Conservation (phyloP, 2,888 invertebrate species). For the Nasonia oneida region DNA sequence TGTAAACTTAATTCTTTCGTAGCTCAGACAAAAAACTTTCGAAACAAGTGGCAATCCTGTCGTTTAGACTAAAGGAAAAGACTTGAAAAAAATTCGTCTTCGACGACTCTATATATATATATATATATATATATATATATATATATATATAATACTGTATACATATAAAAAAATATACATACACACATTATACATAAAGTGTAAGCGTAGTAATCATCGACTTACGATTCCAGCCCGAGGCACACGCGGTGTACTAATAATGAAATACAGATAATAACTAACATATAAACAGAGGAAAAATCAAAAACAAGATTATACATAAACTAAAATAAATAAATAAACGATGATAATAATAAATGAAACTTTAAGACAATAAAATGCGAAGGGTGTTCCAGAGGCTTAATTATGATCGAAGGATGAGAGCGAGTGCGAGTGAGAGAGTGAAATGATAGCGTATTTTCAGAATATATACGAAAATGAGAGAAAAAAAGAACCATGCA, state of each 20-base stretch:
- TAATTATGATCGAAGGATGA: background rate
- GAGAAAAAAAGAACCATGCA: slow-evolving; percentile 28
- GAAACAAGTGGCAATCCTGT: slow-evolving; percentile 57
- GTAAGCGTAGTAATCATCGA: slow-evolving; percentile 54
- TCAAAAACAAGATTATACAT: slow-evolving; percentile 27
- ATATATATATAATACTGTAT: slow-evolving; percentile 32
- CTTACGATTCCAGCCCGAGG: slow-evolving; percentile 58
- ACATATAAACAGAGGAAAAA: slow-evolving; percentile 40
- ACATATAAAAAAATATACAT: slow-evolving; percentile 38
- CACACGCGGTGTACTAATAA: slow-evolving; percentile 49
- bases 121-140: slow-evolving; percentile 33
- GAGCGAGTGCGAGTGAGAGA: background rate
- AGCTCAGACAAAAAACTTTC: slow-evolving; percentile 22
- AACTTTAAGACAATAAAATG: slow-evolving; percentile 64
- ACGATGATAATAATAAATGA: slow-evolving; percentile 61
- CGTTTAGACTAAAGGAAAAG: slow-evolving; percentile 59
- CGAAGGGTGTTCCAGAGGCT: slow-evolving; percentile 23
- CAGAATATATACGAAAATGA: slow-evolving; percentile 46
- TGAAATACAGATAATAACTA: slow-evolving; percentile 17
- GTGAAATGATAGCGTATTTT: slow-evolving; percentile 44
- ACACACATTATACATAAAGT: slow-evolving; percentile 56
- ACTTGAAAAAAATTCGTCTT: slow-evolving; percentile 62
- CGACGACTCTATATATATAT: slow-evolving; percentile 50
- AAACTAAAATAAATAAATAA: slow-evolving; percentile 45
- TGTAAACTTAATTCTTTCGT: slow-evolving; percentile 35